phyloP scores from a whole-genome alignment of 92 coral and sea anemone species.

The Epizoanthus fatuus region DNA sequence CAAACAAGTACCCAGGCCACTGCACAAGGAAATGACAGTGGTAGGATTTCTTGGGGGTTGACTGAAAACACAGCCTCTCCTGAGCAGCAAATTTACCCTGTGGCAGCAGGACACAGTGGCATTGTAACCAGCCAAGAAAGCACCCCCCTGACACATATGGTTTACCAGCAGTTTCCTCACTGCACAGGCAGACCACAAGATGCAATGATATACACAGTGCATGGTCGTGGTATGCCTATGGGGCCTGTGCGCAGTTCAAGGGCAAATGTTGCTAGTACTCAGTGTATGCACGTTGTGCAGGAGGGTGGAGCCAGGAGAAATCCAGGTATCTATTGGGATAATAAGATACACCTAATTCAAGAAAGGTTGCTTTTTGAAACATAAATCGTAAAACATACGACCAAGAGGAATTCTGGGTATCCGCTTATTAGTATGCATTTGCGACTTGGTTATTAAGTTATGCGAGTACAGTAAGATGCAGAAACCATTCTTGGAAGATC shows the following conservation, averaged over 20 bases:
- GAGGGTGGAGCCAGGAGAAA: neutral
- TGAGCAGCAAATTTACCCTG: neutral
- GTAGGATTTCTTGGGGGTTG: neutral
- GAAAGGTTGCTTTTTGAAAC: too few relatives aligned
- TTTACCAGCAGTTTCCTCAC: neutral
- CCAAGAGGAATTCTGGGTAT: too few relatives aligned
- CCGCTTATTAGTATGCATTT: too few relatives aligned
- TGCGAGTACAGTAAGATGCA: too few relatives aligned
- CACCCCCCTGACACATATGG: neutral
- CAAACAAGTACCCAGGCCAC: neutral
- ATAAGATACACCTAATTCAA: too few relatives aligned
- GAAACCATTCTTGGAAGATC: too few relatives aligned
- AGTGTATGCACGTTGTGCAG: neutral
- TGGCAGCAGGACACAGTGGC: neutral
- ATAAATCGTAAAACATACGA: too few relatives aligned
- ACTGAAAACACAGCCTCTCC: neutral
- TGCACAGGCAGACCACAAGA: constrained; percentile 27
- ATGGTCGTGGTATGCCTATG: constrained; percentile 18
- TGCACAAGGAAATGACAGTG: neutral
- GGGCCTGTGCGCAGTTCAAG: constrained; percentile 21
- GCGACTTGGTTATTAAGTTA: too few relatives aligned
- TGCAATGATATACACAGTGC: constrained; percentile 5
- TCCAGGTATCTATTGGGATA: neutral
- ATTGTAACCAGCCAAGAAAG: neutral
- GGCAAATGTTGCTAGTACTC: neutral